A percentile compares a stretch with the other conserved stretches of the same genome.
Conservation (phyloP, 2,888 invertebrate genomes). For the Melieria crassipennis region DNA sequence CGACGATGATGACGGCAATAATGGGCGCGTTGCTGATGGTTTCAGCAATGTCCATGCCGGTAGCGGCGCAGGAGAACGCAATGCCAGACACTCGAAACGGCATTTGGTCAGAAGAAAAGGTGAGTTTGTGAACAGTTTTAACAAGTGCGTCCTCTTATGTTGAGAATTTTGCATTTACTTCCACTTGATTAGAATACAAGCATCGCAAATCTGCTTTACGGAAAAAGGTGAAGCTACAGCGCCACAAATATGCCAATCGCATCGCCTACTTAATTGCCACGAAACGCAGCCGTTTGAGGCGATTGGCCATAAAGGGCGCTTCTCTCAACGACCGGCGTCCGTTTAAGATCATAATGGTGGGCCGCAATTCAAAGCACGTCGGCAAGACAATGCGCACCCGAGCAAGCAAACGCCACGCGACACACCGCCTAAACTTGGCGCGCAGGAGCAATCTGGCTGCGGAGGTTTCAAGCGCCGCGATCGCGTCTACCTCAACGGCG, state of each 20-base stretch:
- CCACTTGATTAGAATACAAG: constrained; percentile 47
- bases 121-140: background rate
- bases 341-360: constrained; percentile 46
- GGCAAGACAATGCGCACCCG: constrained; percentile 20
- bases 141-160: background rate
- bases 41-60: background rate
- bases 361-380: constrained; percentile 12
- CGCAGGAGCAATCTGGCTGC: constrained; percentile 1
- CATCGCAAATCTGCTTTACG: constrained; percentile 63
- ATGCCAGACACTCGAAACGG: constrained; percentile 36
- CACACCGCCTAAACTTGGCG: constrained; percentile 2
- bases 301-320: constrained; percentile 71
- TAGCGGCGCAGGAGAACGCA: constrained; percentile 23
- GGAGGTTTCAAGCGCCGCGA: background rate
- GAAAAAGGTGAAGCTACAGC: constrained; percentile 59
- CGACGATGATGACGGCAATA: constrained; percentile 32
- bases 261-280: constrained; percentile 79
- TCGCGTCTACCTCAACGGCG: constrained; percentile 27
- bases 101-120: constrained; percentile 38
- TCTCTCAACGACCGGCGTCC: constrained; percentile 55
- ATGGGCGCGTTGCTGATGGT: constrained; percentile 16
- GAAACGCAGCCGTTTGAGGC: constrained; percentile 74
- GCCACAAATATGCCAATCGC: constrained; percentile 71
- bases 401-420: background rate
- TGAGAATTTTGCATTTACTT: background rate